Evolutionary conservation across 1,140 invertebrate species (phyloP), one percentile per base, ranked within the genome.

Genomic region (Phocides pigmalion): DNA sequence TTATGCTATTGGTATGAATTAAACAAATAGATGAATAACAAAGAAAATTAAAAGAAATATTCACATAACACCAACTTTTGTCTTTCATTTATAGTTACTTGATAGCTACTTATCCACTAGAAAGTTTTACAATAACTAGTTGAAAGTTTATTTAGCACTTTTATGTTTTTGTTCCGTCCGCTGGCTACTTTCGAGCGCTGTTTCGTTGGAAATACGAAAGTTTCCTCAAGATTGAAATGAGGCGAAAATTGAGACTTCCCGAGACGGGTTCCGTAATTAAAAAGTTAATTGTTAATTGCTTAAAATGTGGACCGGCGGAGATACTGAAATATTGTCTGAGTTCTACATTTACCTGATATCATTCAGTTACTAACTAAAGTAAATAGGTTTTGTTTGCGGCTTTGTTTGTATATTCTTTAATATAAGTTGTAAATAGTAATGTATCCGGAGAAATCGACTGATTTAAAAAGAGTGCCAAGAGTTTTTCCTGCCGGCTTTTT

Each of bases 181-280:
- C 58, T 11, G 50, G 63, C 44, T 62, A 62, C 69, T 67, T 61
- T 37, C 41, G 54, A 68, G 62, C 50, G 28, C 59, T 35, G 66
- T 50, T 56, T 42, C 46, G 47, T 68, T 37, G 20, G 67, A 66
- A 66, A 73, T 66, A 64, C 68, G 32, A 68, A 78, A 79, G 51
- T 79, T 76, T 62, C 53, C 53, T 46, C 46, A 61, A 71, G 63
- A 81, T 72, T 77, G 69, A 74, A 77, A 74, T 70, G 67, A 72
- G 72, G 66, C 50, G 69, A 68, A 74, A 72, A 78, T 78, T 76
- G 72, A 79, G 73, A 76, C 65, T 65, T 35, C 9, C 59, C 47
- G 61, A 49, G 46, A 66, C 61, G 59, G 75, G 67, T 76, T 72
- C 64, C 42, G 54, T 69, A 74, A 74, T 70, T 66, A 73, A 76